phyloP scores from a whole-genome alignment of 1,140 invertebrate genomes.

The Atta texana region DNA sequence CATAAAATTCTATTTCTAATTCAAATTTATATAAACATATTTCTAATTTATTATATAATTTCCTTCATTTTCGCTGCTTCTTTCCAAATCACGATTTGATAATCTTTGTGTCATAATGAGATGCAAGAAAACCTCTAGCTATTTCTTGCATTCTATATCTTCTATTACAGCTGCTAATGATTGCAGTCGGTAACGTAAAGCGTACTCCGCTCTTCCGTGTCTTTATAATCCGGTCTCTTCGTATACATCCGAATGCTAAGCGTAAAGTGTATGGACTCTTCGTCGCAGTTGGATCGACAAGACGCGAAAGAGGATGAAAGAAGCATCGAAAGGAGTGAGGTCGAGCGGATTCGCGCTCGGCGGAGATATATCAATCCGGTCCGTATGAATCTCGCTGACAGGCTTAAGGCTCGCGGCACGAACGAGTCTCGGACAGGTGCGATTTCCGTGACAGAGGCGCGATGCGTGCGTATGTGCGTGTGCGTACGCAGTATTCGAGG shows the following conservation, averaged over 20 bases:
- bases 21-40: background rate
- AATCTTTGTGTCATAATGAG: background rate
- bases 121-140: background rate
- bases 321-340: conserved; percentile 26
- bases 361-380: conserved; percentile 78
- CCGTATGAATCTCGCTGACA: conserved; percentile 78
- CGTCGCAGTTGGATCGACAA: conserved; percentile 40
- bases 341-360: conserved; percentile 61
- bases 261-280: conserved; percentile 41
- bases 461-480: conserved; percentile 3
- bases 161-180: conserved; percentile 50
- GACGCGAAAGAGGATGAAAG: conserved; percentile 49
- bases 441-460: conserved; percentile 74
- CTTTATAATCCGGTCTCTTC: conserved; percentile 45
- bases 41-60: conserved; percentile 8
- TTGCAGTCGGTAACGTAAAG: conserved; percentile 14
- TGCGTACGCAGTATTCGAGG: conserved; percentile 43
- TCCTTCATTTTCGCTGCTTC: background rate
- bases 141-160: conserved; percentile 3
- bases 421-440: conserved; percentile 76
- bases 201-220: conserved; percentile 27
- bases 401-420: conserved; percentile 74
- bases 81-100: conserved; percentile 6
- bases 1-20: background rate
- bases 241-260: conserved; percentile 23